These are phyloP conservation scores for Leptopilina boulardi DNA, from an alignment of 1,140 invertebrate species.

Conservation along the genomic window DNA sequence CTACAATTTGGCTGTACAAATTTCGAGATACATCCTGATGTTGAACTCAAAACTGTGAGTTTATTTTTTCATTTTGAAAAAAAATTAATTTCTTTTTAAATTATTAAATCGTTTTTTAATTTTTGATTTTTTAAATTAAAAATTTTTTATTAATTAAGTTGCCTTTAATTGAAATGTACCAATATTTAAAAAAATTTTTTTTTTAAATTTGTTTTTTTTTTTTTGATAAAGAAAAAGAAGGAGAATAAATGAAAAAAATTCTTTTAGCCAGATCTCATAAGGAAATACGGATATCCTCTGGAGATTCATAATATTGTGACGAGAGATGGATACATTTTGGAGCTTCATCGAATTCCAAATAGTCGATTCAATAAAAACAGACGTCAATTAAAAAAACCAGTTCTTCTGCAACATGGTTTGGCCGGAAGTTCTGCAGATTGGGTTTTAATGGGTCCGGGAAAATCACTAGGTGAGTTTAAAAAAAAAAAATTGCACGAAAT, in stretches of 20 bases:
- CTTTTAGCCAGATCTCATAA: conserved; percentile 75
- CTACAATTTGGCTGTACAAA: conserved; percentile 42
- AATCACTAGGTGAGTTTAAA: conserved; percentile 68
- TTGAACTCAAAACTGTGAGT: conserved; percentile 66
- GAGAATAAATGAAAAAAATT: background rate
- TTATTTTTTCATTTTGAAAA: conserved; percentile 3
- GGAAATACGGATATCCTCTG: conserved; percentile 76
- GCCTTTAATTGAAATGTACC: no score
- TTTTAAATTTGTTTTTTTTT: background rate
- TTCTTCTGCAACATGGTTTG: conserved; percentile 82
- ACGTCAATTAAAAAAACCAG: conserved; percentile 65
- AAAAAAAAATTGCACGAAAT: background rate
- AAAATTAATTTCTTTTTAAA: background rate
- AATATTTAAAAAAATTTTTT: no score
- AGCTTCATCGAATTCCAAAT: conserved; percentile 80
- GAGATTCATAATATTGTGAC: conserved; percentile 79
- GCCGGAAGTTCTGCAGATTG: conserved; percentile 78
- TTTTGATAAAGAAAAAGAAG: background rate
- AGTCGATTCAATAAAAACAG: conserved; percentile 45
- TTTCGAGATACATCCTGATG: conserved; percentile 62
- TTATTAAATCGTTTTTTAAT: background rate
- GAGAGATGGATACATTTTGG: conserved; percentile 83
- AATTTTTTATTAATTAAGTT: no score
- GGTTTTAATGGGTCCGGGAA: conserved; percentile 77
- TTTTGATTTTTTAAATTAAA: background rate